These are phyloP conservation scores for Melanostoma scalare DNA, from an alignment of 2,888 invertebrate species.

Conservation along the genomic window DNA sequence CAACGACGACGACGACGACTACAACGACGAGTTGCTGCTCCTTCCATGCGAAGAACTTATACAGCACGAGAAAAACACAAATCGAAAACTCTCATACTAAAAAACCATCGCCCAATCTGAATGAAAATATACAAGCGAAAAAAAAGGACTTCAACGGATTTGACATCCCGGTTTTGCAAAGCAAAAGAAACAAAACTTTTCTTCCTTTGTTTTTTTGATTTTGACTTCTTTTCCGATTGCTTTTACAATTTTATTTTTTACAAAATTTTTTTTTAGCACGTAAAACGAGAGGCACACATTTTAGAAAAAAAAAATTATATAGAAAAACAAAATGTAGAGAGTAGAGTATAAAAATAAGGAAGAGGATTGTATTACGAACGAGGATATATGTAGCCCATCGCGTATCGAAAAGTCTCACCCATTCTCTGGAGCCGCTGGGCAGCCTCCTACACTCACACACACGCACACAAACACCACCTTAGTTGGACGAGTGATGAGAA, in stretches of 20 bases:
- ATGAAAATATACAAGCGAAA: conserved; percentile 27
- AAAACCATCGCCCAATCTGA: conserved; percentile 30
- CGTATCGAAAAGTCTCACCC: conserved; percentile 68
- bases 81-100: conserved; percentile 21
- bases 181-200: conserved; percentile 29
- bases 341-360: conserved; percentile 18
- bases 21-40: conserved; percentile 10
- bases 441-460: conserved; percentile 25
- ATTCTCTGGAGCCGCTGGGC: conserved; percentile 40
- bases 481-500: conserved; percentile 1
- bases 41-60: conserved; percentile 9
- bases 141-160: conserved; percentile 46
- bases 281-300: conserved; percentile 21
- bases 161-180: conserved; percentile 51
- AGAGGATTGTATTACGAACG: conserved; percentile 56
- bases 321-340: conserved; percentile 6
- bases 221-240: conserved; percentile 34
- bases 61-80: conserved; percentile 24
- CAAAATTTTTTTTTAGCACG: conserved; percentile 14
- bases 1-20: conserved; percentile 14
- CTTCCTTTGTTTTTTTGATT: conserved; percentile 20
- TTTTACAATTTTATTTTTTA: conserved; percentile 39
- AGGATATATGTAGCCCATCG: conserved; percentile 61
- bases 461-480: conserved; percentile 7
- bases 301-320: conserved; percentile 8